Conservation (phyloP, 2,113 vertebrate species). For the Pterophyllum scalare region DNA sequence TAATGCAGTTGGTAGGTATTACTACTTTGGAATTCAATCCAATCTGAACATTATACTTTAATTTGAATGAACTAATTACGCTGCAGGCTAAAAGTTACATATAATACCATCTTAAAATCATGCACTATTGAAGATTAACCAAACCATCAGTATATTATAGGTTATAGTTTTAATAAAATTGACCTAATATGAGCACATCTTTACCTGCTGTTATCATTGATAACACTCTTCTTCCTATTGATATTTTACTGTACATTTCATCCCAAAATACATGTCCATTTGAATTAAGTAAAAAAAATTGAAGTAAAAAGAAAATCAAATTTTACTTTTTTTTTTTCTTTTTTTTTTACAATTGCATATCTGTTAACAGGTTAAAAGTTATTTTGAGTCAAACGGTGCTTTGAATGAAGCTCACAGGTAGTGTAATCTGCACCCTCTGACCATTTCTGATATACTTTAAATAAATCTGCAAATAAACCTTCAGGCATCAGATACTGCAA, state of each 20-base stretch:
- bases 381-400: not conserved
- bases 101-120: not conserved
- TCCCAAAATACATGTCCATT: not conserved
- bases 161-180: not conserved
- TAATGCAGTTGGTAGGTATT: not conserved
- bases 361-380: not conserved
- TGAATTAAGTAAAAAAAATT: too few relatives aligned
- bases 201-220: not conserved
- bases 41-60: not conserved
- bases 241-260: not conserved
- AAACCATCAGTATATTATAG: not conserved
- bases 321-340: not conserved
- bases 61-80: not conserved
- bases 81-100: too few relatives aligned
- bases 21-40: not conserved
- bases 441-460: not conserved
- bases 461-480: not conserved
- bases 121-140: not conserved
- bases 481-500: not conserved
- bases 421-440: not conserved
- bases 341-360: not conserved
- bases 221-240: not conserved
- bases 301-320: too few relatives aligned
- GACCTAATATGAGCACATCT: not conserved
- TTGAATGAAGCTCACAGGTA: not conserved